Evolutionary conservation across 2,888 invertebrate genomes (phyloP).

Genomic region (Augiades crinisus): DNA sequence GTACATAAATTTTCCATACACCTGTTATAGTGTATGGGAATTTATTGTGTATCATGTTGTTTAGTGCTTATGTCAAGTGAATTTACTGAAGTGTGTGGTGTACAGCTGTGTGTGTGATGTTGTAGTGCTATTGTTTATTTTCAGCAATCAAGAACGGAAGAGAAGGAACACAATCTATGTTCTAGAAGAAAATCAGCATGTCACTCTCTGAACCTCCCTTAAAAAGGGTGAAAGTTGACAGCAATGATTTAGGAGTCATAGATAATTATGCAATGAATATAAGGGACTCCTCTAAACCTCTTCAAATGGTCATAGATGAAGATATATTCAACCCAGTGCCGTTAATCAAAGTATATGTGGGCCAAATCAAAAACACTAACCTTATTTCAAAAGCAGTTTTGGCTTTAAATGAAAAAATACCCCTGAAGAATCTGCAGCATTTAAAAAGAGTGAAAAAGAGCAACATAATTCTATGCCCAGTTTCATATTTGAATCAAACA

Average conservation of each 20-base stretch:
- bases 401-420: slow-evolving; percentile 79
- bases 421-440: slow-evolving; percentile 84
- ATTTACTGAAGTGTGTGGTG: slow-evolving; percentile 4
- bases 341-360: slow-evolving; percentile 81
- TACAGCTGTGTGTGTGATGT: slow-evolving; percentile 56
- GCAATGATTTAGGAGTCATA: slow-evolving; percentile 34
- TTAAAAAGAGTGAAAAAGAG: slow-evolving; percentile 86
- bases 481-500: slow-evolving; percentile 37
- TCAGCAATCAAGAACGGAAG: slow-evolving; percentile 44
- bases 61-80: slow-evolving; percentile 12
- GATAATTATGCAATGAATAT: slow-evolving; percentile 46
- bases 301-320: slow-evolving; percentile 78
- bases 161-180: slow-evolving; percentile 21
- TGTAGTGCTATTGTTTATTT: slow-evolving; percentile 63
- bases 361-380: slow-evolving; percentile 81
- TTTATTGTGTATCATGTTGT: neutral
- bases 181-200: slow-evolving; percentile 16
- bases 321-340: slow-evolving; percentile 72
- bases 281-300: slow-evolving; percentile 42
- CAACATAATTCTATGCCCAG: slow-evolving; percentile 80
- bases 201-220: slow-evolving; percentile 44
- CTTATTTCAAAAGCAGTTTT: slow-evolving; percentile 83
- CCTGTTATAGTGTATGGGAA: too few relatives aligned
- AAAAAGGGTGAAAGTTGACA: slow-evolving; percentile 47
- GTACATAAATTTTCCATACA: neutral